Evolutionary conservation across 2,888 invertebrate species (phyloP), one percentile per base, ranked within the genome.

Genomic region (Rhamnusium bicolor): DNA sequence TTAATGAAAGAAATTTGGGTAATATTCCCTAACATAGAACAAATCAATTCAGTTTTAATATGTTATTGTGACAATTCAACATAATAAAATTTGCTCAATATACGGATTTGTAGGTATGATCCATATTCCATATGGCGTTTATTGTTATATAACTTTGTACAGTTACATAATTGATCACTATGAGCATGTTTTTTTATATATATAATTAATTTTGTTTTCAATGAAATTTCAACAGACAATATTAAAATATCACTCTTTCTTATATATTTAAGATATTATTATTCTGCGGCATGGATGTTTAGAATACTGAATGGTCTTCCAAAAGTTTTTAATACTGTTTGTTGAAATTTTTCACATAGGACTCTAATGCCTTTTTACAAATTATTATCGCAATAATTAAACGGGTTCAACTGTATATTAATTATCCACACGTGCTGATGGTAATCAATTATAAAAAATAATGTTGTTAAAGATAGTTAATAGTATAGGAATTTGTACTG

Each of bases 301-400:
- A 81, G 76, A 82, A 79, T 80, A 83, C 80, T 81, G 81, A 85
- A 83, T 83, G 84, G 85, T 85, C 85, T 86, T 86, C 85, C 85
- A 85, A 58, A 32, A 80, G 74, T 75, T 83, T 82, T 82, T 80
- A 81, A 81, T 80, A 81, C 82, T 82, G 81, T 82, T 81, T 80
- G 74, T 80, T 76, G 78, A 75, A 80, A 79, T 76, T 65, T 49
- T 61, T 29, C 29, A 16, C 65, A 65, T 12, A 27, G 24, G 14
- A 32, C 32, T 53, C 53, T 51, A 49, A 49, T 49, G 62, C 62
- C 62, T 51, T 65, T 53, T 65, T 53, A 65, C 29, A 65, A 53
- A 32, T 27, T 58, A 65, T 32, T 65, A 51, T 53, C 51, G 65
- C 65, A 65, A 65, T 65, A 65, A 65, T 29, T 32, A 53, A 51